phyloP scores from a whole-genome alignment of 2,888 invertebrate species.

The Drosophila macrospina region DNA sequence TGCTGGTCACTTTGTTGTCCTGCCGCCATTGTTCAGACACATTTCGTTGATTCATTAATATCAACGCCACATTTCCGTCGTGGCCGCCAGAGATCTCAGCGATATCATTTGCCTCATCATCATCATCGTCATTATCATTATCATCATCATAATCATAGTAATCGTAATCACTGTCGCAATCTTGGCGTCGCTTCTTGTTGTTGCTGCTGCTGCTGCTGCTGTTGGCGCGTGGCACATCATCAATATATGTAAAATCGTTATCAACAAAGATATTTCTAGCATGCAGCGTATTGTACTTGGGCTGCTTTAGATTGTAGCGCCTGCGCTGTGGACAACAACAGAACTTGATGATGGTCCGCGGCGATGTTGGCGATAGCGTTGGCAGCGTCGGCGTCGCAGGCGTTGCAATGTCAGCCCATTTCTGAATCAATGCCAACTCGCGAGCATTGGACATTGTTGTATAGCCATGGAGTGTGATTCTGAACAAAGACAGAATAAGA shows the following conservation, averaged over 20 bases:
- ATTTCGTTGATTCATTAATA: constrained; percentile 80
- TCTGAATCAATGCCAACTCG: constrained; percentile 83
- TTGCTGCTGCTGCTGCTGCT: constrained; percentile 40
- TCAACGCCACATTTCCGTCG: constrained; percentile 80
- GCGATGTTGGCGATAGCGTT: constrained; percentile 81
- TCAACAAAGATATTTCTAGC: constrained; percentile 81
- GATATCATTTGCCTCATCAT: constrained; percentile 57
- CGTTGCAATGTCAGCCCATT: constrained; percentile 83
- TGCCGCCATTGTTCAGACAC: constrained; percentile 75
- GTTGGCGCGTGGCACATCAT: constrained; percentile 77
- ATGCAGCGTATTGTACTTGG: constrained; percentile 77
- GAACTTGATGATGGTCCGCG: constrained; percentile 81
- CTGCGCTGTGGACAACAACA: constrained; percentile 83
- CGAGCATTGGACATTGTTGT: constrained; percentile 84
- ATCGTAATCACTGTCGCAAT: constrained; percentile 65
- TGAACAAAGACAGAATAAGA: constrained; percentile 55
- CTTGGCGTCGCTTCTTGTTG: constrained; percentile 62
- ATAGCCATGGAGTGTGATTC: constrained; percentile 84
- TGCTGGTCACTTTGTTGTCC: constrained; percentile 73
- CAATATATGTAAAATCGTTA: constrained; percentile 83
- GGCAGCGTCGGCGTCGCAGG: constrained; percentile 71
- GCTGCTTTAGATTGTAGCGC: constrained; percentile 81
- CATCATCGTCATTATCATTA: constrained; percentile 54
- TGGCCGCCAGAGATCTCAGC: constrained; percentile 54
- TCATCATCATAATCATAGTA: constrained; percentile 60